phyloP scores from a whole-genome alignment of 2,797 vertebrate genomes.

The Muscicapa striata region DNA sequence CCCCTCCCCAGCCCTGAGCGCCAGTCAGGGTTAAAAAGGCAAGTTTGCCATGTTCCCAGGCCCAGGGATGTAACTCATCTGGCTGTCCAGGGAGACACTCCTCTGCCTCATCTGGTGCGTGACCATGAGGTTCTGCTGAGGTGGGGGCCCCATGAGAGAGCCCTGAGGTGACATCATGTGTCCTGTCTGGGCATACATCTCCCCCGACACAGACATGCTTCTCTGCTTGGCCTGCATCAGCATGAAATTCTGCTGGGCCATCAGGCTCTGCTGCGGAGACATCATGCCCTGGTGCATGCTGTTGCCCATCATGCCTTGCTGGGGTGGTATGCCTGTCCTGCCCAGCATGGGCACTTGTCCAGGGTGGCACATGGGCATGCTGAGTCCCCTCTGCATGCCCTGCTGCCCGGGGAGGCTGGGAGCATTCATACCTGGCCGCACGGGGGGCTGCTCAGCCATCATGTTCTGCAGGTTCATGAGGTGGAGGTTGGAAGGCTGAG shows the following conservation, averaged over 20 bases:
- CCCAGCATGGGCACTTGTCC: conserved; percentile 91
- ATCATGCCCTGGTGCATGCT: conserved; percentile 80
- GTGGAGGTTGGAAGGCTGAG: conserved; percentile 88
- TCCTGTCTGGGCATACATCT: conserved; percentile 90
- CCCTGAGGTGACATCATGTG: conserved; percentile 91
- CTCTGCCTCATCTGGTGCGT: conserved; percentile 92
- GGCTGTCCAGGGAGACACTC: conserved; percentile 94
- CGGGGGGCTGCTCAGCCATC: conserved; percentile 90
- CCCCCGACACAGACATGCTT: conserved; percentile 86
- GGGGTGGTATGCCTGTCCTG: conserved; percentile 91
- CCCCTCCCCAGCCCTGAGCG: not conserved
- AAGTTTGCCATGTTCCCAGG: conserved; percentile 92
- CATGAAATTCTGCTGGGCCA: conserved; percentile 95
- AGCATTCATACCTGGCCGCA: conserved; percentile 79
- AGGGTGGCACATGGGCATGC: conserved; percentile 89
- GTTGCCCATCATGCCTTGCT: conserved; percentile 87
- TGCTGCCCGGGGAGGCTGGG: conserved; percentile 93
- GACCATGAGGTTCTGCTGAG: conserved; percentile 92
- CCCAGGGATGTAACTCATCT: conserved; percentile 87
- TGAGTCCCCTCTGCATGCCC: conserved; percentile 84
- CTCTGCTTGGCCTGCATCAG: conserved; percentile 97
- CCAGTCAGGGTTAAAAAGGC: conserved; percentile 85
- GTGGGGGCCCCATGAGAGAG: conserved; percentile 89
- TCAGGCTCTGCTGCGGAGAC: conserved; percentile 80
- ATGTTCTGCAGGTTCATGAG: conserved; percentile 98